Percentiles rank a stretch among this genome's conserved stretches.
Evolutionary conservation across 2,888 invertebrate genomes (phyloP).

Genomic region (Idaea straminata): DNA sequence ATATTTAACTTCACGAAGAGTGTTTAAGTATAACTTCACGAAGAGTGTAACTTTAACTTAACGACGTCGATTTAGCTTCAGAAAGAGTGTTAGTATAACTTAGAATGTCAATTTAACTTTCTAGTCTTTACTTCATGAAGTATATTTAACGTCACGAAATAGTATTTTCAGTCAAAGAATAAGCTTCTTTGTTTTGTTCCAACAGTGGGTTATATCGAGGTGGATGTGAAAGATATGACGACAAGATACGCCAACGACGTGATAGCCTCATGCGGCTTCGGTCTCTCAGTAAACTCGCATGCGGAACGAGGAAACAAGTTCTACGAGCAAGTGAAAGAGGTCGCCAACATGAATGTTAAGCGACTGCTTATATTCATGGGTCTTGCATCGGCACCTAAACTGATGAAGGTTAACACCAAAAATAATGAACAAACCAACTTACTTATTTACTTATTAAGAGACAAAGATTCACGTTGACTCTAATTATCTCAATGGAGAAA

Average conservation of each 20-base stretch:
- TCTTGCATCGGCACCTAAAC: background rate
- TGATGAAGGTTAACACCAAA: background rate
- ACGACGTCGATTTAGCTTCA: too few relatives aligned
- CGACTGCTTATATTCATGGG: background rate
- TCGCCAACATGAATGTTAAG: background rate
- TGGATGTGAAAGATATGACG: constrained; percentile 67
- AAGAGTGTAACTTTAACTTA: too few relatives aligned
- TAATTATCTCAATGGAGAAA: too few relatives aligned
- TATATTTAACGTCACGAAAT: too few relatives aligned
- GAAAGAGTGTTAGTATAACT: too few relatives aligned
- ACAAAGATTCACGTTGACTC: too few relatives aligned
- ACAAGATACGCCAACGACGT: constrained; percentile 80
- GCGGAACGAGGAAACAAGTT: constrained; percentile 77
- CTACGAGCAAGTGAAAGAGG: constrained; percentile 36
- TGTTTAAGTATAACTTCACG: too few relatives aligned
- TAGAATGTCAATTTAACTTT: too few relatives aligned
- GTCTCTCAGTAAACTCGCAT: constrained; percentile 76
- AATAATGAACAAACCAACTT: background rate
- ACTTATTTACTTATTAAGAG: too few relatives aligned
- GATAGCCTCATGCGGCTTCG: constrained; percentile 80
- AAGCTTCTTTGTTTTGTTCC: background rate
- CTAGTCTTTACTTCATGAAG: too few relatives aligned
- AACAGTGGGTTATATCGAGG: constrained; percentile 24
- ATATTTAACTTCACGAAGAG: too few relatives aligned
- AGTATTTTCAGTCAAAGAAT: background rate